Conservation (phyloP, 2,113 vertebrate genomes). For the Oryzias curvinotus region DNA sequence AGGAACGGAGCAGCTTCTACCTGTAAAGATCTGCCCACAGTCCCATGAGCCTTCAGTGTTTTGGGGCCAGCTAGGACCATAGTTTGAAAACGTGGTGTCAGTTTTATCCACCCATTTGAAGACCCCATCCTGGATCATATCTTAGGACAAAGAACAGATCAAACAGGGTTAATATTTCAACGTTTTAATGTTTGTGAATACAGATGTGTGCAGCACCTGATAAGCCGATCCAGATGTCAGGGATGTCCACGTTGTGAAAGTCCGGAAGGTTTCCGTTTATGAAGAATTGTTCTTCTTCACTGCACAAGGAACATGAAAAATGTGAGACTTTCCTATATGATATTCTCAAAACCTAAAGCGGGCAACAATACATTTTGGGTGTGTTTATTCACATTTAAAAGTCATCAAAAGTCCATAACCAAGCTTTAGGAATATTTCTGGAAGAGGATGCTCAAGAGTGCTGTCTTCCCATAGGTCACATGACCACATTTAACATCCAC, state of each 20-base stretch:
- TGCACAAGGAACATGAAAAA: slow-evolving; percentile 25
- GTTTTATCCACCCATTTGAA: slow-evolving; percentile 79
- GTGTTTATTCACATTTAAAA: neutral
- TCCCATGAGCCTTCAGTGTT: slow-evolving; percentile 73
- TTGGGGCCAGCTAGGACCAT: slow-evolving; percentile 66
- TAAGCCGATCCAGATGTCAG: slow-evolving; percentile 80
- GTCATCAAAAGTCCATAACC: too few species aligned
- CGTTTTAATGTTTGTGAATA: too few species aligned
- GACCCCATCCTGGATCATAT: slow-evolving; percentile 69
- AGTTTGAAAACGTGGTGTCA: slow-evolving; percentile 62
- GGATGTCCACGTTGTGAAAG: slow-evolving; percentile 73
- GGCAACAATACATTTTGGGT: too few species aligned
- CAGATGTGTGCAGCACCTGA: slow-evolving; percentile 60
- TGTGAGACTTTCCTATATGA: neutral
- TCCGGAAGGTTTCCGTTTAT: slow-evolving; percentile 77
- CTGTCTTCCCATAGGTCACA: neutral
- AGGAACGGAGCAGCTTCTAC: slow-evolving; percentile 21
- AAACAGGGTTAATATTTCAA: neutral
- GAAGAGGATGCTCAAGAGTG: too few species aligned
- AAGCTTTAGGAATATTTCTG: too few species aligned
- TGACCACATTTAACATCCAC: neutral
- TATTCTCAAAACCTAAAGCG: too few species aligned
- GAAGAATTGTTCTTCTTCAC: slow-evolving; percentile 77
- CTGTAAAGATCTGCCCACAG: slow-evolving; percentile 81
- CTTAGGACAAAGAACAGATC: slow-evolving; percentile 49